Evolutionary conservation across 2,797 vertebrate species (phyloP), one percentile per base, ranked within the genome.

Genomic region (Neosalanx taihuensis): DNA sequence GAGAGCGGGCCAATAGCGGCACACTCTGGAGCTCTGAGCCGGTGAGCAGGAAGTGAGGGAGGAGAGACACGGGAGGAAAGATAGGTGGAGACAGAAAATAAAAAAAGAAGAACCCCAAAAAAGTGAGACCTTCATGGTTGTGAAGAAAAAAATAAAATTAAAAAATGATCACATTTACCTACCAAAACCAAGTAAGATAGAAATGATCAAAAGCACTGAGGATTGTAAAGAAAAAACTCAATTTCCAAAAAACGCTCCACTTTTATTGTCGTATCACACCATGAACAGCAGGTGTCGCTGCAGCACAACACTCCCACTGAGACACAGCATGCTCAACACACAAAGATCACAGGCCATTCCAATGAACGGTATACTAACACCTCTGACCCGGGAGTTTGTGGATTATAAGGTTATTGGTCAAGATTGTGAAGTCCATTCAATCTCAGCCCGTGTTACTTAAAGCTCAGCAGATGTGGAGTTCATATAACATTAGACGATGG

Each of bases 1-100:
- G 97, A 0, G 96, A 98, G 23, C 97, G 95, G 78, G 97, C 96
- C 85, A 99, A 93, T 89, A 99, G 92, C 0, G 97, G 97, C 87
- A 99, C 96, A 23, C 94, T 97, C 90, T 99, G 97, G 18, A 97
- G 94, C 86, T 99, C 97, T 99, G 92, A 1, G 64, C 71, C 64
- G 31, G 60, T 33, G 1, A 30, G n/a, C 12, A 29, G 57, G 20
- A 67, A 65, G 64, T 68, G 72, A 72, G 70, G 59, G 67, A 79
- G 70, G 73, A 74, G 72, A 83, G 83, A 79, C 79, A 80, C 0
- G n/a, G 76, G 76, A 59, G 70, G 61, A 64, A 13, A 9, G 5
- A 17, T 6, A 23, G 7, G 10, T 6, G 64, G 17, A 64, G 3
- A 66, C 2, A 61, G 6, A 30, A 13, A 3, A 35, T n/a, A 49